Conservation (phyloP, 2,797 vertebrate species). For the Morelia viridis region DNA sequence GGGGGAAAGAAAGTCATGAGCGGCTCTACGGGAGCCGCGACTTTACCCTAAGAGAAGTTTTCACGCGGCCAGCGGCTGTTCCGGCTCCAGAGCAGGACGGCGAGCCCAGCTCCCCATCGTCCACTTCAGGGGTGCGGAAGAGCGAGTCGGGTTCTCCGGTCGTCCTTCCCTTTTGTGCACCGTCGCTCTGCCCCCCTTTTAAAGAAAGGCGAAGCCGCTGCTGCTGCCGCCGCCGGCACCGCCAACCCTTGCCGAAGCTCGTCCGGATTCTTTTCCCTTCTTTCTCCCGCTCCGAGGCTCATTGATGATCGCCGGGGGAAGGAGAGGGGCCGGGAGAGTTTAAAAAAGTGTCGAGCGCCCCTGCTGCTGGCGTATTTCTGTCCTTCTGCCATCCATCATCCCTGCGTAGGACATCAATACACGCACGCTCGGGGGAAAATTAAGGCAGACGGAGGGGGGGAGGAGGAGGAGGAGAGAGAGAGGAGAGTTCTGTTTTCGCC, state of each 20-base stretch:
- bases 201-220: not conserved
- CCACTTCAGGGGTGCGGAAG: constrained; percentile 63
- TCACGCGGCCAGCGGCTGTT: constrained; percentile 68
- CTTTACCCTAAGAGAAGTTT: constrained; percentile 76
- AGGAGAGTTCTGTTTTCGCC: constrained; percentile 19
- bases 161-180: constrained; percentile 57
- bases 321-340: not conserved
- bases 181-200: constrained; percentile 18
- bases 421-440: constrained; percentile 32
- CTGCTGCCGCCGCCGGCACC: not conserved
- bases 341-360: constrained; percentile 66
- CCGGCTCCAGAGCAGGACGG: constrained; percentile 53
- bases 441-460: constrained; percentile 28
- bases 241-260: not conserved
- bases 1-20: not conserved
- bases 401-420: constrained; percentile 26
- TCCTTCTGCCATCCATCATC: constrained; percentile 78
- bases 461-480: not conserved
- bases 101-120: constrained; percentile 69
- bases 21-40: constrained; percentile 36
- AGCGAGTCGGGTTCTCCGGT: constrained; percentile 56
- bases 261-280: constrained; percentile 9
- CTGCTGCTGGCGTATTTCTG: constrained; percentile 61
- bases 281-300: constrained; percentile 59
- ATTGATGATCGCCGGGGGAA: constrained; percentile 61